Conservation (phyloP, 2,113 vertebrate genomes). For the Grallaria varia region DNA sequence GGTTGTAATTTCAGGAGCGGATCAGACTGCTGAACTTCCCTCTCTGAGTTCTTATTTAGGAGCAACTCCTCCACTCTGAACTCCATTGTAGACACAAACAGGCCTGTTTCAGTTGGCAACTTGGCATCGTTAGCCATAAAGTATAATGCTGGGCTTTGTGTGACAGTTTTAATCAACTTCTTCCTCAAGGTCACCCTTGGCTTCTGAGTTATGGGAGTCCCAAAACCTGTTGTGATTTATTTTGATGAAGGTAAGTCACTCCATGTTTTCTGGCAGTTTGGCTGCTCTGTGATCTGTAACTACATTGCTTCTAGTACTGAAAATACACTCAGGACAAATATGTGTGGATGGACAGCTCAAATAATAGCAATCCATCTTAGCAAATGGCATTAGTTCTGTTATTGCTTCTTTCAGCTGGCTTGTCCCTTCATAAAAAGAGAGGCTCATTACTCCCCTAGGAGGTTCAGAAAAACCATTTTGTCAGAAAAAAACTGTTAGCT, state of each 20-base stretch:
- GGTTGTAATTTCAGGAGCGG: not conserved
- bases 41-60: not conserved
- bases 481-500: conserved; percentile 20
- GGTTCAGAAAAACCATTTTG: not conserved
- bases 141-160: conserved; percentile 15
- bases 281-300: conserved; percentile 69
- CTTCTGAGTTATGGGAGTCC: conserved; percentile 60
- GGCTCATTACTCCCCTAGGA: conserved; percentile 11
- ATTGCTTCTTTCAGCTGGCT: conserved; percentile 56
- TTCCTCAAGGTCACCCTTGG: conserved; percentile 66
- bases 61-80: not conserved
- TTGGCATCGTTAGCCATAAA: conserved; percentile 44
- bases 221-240: conserved; percentile 65
- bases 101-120: not conserved
- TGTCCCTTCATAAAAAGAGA: conserved; percentile 36
- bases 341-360: conserved; percentile 49
- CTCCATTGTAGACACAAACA: not conserved
- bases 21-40: not conserved
- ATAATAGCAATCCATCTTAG: conserved; percentile 64
- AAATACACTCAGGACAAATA: conserved; percentile 54
- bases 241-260: conserved; percentile 66
- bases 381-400: conserved; percentile 36
- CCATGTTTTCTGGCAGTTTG: conserved; percentile 51
- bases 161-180: conserved; percentile 69
- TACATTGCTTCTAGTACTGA: conserved; percentile 44